These are phyloP conservation scores for Lindbergichthys nudifrons DNA, from an alignment of 2,797 vertebrate species.

Conservation along the genomic window DNA sequence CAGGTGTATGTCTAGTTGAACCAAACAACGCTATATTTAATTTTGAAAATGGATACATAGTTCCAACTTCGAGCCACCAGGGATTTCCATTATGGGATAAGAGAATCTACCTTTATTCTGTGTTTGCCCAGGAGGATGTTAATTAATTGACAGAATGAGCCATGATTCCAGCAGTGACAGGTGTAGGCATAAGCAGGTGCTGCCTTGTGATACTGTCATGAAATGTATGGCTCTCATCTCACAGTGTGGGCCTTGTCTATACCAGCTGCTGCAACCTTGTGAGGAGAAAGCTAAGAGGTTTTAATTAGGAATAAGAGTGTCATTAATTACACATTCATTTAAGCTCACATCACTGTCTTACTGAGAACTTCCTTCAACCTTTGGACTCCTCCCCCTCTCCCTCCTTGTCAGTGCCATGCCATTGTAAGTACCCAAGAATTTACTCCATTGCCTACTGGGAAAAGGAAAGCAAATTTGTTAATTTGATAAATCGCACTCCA, in stretches of 20 bases:
- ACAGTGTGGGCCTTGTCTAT: slow-evolving; percentile 78
- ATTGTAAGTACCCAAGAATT: slow-evolving; percentile 70
- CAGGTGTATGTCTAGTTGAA: slow-evolving; percentile 88
- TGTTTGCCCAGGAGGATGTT: slow-evolving; percentile 88
- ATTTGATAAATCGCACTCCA: slow-evolving; percentile 74
- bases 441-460: slow-evolving; percentile 60
- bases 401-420: slow-evolving; percentile 58
- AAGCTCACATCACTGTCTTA: slow-evolving; percentile 63
- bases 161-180: slow-evolving; percentile 88
- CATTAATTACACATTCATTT: slow-evolving; percentile 90
- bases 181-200: slow-evolving; percentile 91
- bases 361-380: slow-evolving; percentile 50
- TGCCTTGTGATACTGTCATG: slow-evolving; percentile 87
- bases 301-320: slow-evolving; percentile 94
- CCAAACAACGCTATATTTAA: slow-evolving; percentile 92
- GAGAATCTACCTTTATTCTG: slow-evolving; percentile 48
- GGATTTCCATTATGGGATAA: slow-evolving; percentile 82
- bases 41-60: slow-evolving; percentile 88
- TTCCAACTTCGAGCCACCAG: slow-evolving; percentile 77
- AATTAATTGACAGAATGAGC: slow-evolving; percentile 94
- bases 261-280: slow-evolving; percentile 92
- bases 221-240: slow-evolving; percentile 91
- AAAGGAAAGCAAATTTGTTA: slow-evolving; percentile 76
- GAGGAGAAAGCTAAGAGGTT: slow-evolving; percentile 93
- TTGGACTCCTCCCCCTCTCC: slow-evolving; percentile 58